Evolutionary conservation across 2,888 invertebrate species (phyloP).

Genomic region (Shargacucullia verbasci): DNA sequence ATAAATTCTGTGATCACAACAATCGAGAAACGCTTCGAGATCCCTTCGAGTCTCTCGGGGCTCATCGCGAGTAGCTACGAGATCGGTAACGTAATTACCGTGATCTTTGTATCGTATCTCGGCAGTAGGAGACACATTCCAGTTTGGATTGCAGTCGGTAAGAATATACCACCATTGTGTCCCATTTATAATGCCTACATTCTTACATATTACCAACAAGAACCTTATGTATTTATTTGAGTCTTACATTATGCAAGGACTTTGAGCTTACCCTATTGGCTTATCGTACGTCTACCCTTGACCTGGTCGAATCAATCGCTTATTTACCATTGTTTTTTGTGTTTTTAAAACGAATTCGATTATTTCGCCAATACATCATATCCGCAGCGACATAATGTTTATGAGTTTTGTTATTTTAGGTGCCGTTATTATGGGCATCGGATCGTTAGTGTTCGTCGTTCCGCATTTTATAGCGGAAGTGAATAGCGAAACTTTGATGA

Average conservation of each 20-base stretch:
- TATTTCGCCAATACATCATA: constrained; percentile 10
- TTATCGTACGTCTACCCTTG: constrained; percentile 42
- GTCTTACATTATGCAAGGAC: constrained; percentile 2
- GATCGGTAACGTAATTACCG: constrained; percentile 98
- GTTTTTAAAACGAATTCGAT: constrained; percentile 9
- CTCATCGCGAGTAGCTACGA: constrained; percentile 98
- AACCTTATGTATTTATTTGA: not conserved
- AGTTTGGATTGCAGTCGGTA: constrained; percentile 97
- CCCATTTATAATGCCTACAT: not conserved
- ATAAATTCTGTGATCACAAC: constrained; percentile 99
- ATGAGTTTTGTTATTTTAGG: constrained; percentile 82
- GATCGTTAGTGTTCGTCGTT: constrained; percentile 97
- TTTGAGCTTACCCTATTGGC: constrained; percentile 14
- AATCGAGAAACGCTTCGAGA: constrained; percentile 98
- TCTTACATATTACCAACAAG: constrained; percentile 5
- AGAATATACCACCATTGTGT: constrained; percentile 59
- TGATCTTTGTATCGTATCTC: constrained; percentile 98
- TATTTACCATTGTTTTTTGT: constrained; percentile 24
- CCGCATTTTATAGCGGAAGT: constrained; percentile 97
- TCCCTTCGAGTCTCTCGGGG: constrained; percentile 97
- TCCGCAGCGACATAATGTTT: constrained; percentile 14
- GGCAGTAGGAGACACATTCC: constrained; percentile 97
- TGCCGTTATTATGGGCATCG: constrained; percentile 97
- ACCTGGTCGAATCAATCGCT: constrained; percentile 32
- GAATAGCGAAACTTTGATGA: constrained; percentile 91